phyloP scores from a whole-genome alignment of 2,888 invertebrate species.

The Tachina grossa region DNA sequence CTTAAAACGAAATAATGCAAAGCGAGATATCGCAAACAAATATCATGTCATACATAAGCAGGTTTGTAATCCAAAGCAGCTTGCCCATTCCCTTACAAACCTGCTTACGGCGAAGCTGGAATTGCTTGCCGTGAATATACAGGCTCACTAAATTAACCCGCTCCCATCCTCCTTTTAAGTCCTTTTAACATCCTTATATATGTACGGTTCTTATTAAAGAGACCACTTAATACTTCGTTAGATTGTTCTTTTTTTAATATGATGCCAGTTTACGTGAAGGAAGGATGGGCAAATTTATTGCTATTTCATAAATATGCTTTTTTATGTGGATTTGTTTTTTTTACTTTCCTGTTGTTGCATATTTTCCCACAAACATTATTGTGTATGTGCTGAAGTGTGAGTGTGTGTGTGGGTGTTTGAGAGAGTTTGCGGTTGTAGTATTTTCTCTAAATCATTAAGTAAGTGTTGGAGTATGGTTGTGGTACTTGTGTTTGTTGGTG shows the following conservation, averaged over 20 bases:
- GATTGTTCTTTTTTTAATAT: conserved; percentile 33
- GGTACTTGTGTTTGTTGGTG: background rate
- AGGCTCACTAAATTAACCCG: background rate
- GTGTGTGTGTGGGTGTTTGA: background rate
- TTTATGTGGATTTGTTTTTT: conserved; percentile 26
- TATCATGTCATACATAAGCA: no score
- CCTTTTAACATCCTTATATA: background rate
- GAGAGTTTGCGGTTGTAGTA: background rate
- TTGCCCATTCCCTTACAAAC: background rate
- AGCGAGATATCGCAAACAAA: no score
- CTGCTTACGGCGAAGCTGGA: no score
- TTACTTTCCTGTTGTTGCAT: conserved; percentile 47
- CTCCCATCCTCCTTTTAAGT: background rate
- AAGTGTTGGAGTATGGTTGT: conserved; percentile 25
- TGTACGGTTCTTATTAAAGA: background rate
- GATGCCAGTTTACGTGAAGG: conserved; percentile 24
- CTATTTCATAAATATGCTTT: conserved; percentile 62
- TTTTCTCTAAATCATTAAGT: conserved; percentile 49
- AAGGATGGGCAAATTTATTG: conserved; percentile 60
- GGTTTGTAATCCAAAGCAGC: background rate
- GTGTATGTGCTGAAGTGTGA: background rate
- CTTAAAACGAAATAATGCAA: no score
- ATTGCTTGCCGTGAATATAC: no score
- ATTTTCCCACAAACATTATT: conserved; percentile 51
- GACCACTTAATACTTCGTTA: conserved; percentile 47